These are phyloP conservation scores for Chondrilla cf. caribensis DNA, from an alignment of 37 sponge, comb jelly and placozoan species.

Conservation along the genomic window DNA sequence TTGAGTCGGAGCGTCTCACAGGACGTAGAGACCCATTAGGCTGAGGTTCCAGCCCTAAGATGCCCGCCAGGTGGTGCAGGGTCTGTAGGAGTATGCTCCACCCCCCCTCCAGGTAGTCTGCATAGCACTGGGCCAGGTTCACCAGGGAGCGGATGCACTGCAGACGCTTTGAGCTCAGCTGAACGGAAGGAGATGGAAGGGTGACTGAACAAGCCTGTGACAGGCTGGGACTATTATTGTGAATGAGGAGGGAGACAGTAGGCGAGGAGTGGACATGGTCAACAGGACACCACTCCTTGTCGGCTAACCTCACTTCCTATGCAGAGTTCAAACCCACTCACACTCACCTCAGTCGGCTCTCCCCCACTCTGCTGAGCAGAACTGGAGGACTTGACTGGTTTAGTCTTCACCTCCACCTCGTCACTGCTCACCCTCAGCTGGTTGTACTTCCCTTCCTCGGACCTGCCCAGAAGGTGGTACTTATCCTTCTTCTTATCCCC, in stretches of 20 bases:
- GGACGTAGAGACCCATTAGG: conserved; percentile 27
- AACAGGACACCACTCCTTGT: not conserved
- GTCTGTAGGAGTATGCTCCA: conserved; percentile 82
- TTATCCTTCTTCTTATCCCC: not conserved
- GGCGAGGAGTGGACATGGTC: not conserved
- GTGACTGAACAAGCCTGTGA: too few species aligned
- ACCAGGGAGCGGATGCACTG: conserved; percentile 85
- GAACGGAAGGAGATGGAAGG: not conserved
- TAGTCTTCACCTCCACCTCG: not conserved
- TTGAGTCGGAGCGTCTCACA: not conserved
- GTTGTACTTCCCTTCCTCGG: conserved; percentile 4
- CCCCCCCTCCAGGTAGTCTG: conserved; percentile 69
- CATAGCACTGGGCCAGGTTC: conserved; percentile 82
- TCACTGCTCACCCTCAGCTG: not conserved
- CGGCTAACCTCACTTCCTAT: not conserved
- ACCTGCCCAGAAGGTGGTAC: not conserved
- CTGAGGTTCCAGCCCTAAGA: conserved; percentile 44
- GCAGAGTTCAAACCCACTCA: not conserved
- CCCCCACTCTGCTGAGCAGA: not conserved
- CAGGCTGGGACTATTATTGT: too few species aligned
- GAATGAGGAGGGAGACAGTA: not conserved
- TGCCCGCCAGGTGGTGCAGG: conserved; percentile 49
- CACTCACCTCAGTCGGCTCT: conserved; percentile 14
- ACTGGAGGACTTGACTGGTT: not conserved
- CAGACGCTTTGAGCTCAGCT: conserved; percentile 79